phyloP scores from a whole-genome alignment of 2,797 vertebrate genomes.

The Clarias fuscus region DNA sequence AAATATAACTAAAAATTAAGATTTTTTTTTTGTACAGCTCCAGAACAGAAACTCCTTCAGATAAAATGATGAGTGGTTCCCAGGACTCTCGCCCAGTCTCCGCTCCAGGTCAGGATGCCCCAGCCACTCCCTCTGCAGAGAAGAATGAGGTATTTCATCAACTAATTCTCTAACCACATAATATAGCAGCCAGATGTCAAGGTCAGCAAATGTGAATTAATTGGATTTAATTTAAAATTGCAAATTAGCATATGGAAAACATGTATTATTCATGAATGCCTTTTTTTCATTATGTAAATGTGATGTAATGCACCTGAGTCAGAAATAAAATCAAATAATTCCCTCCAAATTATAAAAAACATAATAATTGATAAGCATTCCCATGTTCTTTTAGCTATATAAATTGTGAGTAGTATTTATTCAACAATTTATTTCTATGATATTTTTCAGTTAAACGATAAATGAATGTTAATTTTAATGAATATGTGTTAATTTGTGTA shows the following conservation, averaged over 20 bases:
- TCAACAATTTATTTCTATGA: background rate
- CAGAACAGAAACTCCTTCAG: constrained; percentile 91
- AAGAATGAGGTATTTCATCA: constrained; percentile 87
- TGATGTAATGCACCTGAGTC: background rate
- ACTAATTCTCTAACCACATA: background rate
- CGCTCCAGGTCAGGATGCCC: constrained; percentile 82
- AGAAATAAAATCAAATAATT: background rate
- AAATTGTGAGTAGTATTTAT: background rate
- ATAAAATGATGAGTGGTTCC: constrained; percentile 79
- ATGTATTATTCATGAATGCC: background rate
- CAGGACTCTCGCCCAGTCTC: constrained; percentile 73
- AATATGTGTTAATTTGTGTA: background rate
- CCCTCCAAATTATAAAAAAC: background rate
- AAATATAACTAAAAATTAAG: background rate
- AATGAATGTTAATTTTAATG: background rate
- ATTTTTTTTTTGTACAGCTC: constrained; percentile 64
- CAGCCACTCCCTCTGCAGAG: constrained; percentile 71
- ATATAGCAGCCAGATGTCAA: background rate
- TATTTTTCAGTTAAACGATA: background rate
- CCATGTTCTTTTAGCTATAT: too few relatives aligned
- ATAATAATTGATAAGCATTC: too few relatives aligned
- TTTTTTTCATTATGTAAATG: background rate
- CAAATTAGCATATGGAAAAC: background rate
- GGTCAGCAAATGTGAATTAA: background rate
- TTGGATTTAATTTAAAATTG: background rate